phyloP scores from a whole-genome alignment of 2,888 invertebrate species.

The Agonopterix subpropinquella region DNA sequence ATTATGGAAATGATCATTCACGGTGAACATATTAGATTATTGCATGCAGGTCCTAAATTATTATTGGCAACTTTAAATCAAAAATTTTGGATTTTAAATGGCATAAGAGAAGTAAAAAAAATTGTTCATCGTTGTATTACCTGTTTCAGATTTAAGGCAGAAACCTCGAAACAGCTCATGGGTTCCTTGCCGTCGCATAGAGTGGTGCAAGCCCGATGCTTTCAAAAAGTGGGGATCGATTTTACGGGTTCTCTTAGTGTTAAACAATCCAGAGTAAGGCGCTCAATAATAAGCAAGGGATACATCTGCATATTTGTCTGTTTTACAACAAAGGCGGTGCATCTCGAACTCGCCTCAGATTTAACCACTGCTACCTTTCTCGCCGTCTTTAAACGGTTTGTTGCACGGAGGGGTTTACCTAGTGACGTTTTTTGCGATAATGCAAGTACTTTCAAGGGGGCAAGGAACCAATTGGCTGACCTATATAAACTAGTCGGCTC shows the following conservation, averaged over 20 bases:
- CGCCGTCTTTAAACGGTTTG: conserved; percentile 1
- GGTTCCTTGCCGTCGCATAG: conserved; percentile 3
- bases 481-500: not conserved
- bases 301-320: conserved; percentile 2
- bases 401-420: not conserved
- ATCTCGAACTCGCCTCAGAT: conserved; percentile 1
- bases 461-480: conserved; percentile 4
- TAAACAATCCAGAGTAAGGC: conserved; percentile 1
- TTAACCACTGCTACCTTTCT: not conserved
- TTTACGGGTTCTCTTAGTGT: not conserved
- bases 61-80: conserved; percentile 7
- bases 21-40: conserved; percentile 7
- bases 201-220: not conserved
- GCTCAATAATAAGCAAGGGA: conserved; percentile 2
- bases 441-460: not conserved
- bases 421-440: conserved; percentile 1
- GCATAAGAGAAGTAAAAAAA: conserved; percentile 14
- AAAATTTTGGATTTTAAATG: conserved; percentile 14
- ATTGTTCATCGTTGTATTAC: conserved; percentile 12
- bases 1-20: conserved; percentile 12
- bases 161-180: conserved; percentile 11
- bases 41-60: conserved; percentile 11
- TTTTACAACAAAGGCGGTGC: conserved; percentile 1
- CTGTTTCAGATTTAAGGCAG: conserved; percentile 14
- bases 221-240: conserved; percentile 1